Percentiles rank a stretch among this genome's conserved stretches.
phyloP scores from a whole-genome alignment of 2,888 invertebrate species.

The Synanthedon tipuliformis region DNA sequence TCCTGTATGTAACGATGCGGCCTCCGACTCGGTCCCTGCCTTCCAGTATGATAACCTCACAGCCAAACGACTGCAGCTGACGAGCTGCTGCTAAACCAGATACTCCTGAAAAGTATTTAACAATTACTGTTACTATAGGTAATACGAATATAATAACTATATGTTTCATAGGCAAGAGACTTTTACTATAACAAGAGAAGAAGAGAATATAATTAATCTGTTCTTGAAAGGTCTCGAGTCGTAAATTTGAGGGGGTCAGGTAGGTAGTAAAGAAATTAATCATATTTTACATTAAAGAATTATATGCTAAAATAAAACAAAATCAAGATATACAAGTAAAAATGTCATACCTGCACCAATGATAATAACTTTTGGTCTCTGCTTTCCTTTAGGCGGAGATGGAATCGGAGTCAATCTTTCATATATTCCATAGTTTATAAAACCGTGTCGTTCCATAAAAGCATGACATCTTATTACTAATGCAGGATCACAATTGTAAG shows the following conservation, averaged over 20 bases:
- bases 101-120: conserved; percentile 76
- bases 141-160: no score
- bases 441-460: conserved; percentile 94
- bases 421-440: conserved; percentile 97
- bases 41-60: conserved; percentile 92
- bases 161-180: no score
- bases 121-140: no score
- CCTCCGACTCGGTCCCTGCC: conserved; percentile 96
- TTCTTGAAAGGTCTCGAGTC: no score
- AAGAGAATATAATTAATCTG: no score
- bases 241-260: no score
- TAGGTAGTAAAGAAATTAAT: background rate
- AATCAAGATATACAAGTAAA: conserved; percentile 13
- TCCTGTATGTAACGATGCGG: conserved; percentile 94
- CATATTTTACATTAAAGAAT: background rate
- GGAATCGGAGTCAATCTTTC: conserved; percentile 83
- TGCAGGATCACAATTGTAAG: conserved; percentile 92
- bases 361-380: conserved; percentile 75
- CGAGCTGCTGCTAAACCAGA: conserved; percentile 95
- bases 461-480: conserved; percentile 88
- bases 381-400: conserved; percentile 65
- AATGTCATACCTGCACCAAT: conserved; percentile 72
- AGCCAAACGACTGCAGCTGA: conserved; percentile 94
- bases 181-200: no score
- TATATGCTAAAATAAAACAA: background rate